Base-by-base conservation (phyloP, 2,113 vertebrate genomes). In the Varanus salvator region DNA sequence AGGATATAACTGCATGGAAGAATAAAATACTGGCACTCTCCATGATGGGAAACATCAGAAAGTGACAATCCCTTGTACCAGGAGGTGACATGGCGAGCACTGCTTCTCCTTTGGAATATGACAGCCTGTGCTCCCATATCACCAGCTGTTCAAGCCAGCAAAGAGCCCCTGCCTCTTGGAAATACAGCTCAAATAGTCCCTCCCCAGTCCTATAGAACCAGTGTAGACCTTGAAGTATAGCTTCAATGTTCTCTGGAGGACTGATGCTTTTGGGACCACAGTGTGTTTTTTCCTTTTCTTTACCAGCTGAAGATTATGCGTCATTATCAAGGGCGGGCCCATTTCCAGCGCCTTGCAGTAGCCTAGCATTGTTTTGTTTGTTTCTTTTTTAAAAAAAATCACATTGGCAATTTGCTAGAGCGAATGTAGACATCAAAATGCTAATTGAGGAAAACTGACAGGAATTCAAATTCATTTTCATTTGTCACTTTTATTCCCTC, bases 381-480 rank as follows among this genome's bases (percentile, higher is more conserved):
- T 48, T 44, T 44, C 38, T 44, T 44, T 44, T 44, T n/a, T 60
- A 23, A 93, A 88, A 93, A 95, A 95, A 95, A 91, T 90, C 60
- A 83, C 92, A 95, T 92, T 92, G 94, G n/a, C 94, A 90, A 95
- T 93, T 95, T 93, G 95, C 93, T 82, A 91, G 80, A 94, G 92
- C 90, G 92, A 97, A 95, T 91, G 78, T 87, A 96, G 93, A 95
- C 95, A 91, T 96, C 94, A 97, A 93, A 96, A 95, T 91, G 84
- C 89, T 95, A 96, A 96, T 95, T 87, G 54, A 89, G 91, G 93
- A 87, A 96, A 96, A 92, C 92, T 95, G 92, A 95, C 95, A 96
- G 91, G 90, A 78, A 90, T 95, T 96, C 95, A 96, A 96, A 95
- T 95, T 95, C 84, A 94, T 96, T 97, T 97, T 95, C 96, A 89